Evolutionary conservation across 2,113 vertebrate genomes (phyloP).

Genomic region (Pogona vitticeps): DNA sequence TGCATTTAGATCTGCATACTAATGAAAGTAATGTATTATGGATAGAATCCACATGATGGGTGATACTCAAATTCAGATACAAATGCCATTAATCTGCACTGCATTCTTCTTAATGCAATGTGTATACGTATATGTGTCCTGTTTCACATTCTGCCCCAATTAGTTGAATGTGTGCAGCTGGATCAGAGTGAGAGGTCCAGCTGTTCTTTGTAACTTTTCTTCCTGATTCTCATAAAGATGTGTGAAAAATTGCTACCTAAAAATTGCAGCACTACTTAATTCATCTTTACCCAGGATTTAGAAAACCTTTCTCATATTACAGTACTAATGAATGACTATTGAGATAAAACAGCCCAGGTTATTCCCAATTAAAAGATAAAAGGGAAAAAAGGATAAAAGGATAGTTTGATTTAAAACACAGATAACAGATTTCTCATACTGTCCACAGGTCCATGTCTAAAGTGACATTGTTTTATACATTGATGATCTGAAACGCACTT

Average conservation of each 20-base stretch:
- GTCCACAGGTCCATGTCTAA: not conserved
- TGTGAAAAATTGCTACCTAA: not conserved
- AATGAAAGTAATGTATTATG: not conserved
- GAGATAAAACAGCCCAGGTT: conserved; percentile 1
- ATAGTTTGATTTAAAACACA: not conserved
- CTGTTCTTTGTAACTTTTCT: not conserved
- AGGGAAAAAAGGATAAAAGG: not conserved
- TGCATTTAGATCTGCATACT: not conserved
- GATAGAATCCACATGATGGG: no score
- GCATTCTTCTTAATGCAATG: not conserved
- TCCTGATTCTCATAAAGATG: not conserved
- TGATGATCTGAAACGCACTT: not conserved
- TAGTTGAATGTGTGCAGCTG: not conserved
- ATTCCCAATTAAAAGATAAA: conserved; percentile 3
- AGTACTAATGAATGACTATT: not conserved
- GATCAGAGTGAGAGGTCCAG: not conserved
- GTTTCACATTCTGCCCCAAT: not conserved
- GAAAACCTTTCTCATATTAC: conserved; percentile 3
- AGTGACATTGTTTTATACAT: not conserved
- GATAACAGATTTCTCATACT: not conserved
- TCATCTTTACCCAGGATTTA: not conserved
- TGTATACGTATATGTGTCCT: not conserved
- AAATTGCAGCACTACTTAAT: not conserved
- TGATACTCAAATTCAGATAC: not conserved
- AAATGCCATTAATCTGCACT: not conserved